Conservation (phyloP, 2,797 vertebrate genomes). For the Picus viridis region DNA sequence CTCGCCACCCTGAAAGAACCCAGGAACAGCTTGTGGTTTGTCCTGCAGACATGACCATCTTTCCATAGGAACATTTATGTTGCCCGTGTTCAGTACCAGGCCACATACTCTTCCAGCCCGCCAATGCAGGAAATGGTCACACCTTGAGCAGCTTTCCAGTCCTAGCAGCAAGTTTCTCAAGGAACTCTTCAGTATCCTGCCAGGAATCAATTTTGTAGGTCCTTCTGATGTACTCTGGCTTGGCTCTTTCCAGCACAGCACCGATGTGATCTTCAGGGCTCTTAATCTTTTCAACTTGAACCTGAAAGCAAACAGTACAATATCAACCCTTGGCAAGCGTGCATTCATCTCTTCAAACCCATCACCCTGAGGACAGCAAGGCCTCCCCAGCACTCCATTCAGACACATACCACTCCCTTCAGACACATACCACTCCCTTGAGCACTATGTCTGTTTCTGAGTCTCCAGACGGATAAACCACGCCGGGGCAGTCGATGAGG, state of each 20-base stretch:
- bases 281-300: constrained; percentile 98
- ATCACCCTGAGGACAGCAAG: background rate
- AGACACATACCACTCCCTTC: constrained; percentile 93
- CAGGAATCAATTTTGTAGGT: constrained; percentile 93
- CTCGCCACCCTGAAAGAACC: constrained; percentile 88
- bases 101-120: fast-evolving
- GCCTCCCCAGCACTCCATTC: background rate
- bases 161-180: constrained; percentile 93
- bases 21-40: background rate
- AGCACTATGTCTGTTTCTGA: constrained; percentile 94
- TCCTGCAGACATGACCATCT: too few species aligned
- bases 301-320: constrained; percentile 74
- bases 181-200: constrained; percentile 89
- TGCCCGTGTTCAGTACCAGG: background rate
- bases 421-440: constrained; percentile 93
- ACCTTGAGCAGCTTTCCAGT: constrained; percentile 96
- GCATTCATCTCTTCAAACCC: background rate
- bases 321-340: background rate
- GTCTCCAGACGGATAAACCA: constrained; percentile 97
- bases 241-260: constrained; percentile 93
- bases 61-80: background rate
- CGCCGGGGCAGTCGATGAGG: constrained; percentile 96
- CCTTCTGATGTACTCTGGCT: constrained; percentile 94
- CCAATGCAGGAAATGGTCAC: background rate
- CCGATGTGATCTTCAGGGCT: constrained; percentile 93